Evolutionary conservation across 2,888 invertebrate species (phyloP).

Genomic region (Ennomos erosarius): DNA sequence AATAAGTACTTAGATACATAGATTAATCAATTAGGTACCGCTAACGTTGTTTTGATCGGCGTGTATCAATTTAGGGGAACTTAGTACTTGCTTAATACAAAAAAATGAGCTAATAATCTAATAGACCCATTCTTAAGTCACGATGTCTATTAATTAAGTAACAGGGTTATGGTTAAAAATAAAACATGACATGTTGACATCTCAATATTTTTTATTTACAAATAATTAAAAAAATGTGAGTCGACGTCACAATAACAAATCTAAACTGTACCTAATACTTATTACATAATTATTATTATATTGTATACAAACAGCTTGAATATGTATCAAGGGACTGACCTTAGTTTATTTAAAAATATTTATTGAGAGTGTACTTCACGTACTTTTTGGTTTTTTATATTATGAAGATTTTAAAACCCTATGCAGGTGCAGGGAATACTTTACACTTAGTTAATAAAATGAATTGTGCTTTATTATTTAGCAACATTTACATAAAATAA

Average conservation of each 20-base stretch:
- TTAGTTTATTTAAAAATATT: constrained; percentile 10
- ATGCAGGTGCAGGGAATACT: too few species aligned
- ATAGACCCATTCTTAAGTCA: too few species aligned
- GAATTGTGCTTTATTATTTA: too few species aligned
- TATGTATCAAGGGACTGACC: constrained; percentile 14
- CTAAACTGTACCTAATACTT: constrained; percentile 51
- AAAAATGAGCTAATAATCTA: too few species aligned
- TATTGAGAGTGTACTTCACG: constrained; percentile 14
- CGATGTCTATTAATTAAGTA: background rate
- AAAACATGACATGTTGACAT: constrained; percentile 43
- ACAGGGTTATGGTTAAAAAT: constrained; percentile 15
- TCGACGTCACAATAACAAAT: constrained; percentile 65
- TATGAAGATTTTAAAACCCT: constrained; percentile 6
- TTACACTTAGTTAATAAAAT: too few species aligned
- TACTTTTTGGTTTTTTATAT: constrained; percentile 35
- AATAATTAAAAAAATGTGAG: constrained; percentile 72
- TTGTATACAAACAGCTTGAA: constrained; percentile 17
- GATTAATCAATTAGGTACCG: too few species aligned
- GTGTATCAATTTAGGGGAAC: too few species aligned
- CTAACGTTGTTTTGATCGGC: too few species aligned
- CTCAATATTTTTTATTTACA: constrained; percentile 71
- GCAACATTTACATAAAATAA: too few species aligned
- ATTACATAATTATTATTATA: constrained; percentile 21
- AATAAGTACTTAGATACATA: too few species aligned
- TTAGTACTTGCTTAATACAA: too few species aligned